Evolutionary conservation across 2,888 invertebrate genomes (phyloP).

Genomic region (Drosophila fulvimacula): DNA sequence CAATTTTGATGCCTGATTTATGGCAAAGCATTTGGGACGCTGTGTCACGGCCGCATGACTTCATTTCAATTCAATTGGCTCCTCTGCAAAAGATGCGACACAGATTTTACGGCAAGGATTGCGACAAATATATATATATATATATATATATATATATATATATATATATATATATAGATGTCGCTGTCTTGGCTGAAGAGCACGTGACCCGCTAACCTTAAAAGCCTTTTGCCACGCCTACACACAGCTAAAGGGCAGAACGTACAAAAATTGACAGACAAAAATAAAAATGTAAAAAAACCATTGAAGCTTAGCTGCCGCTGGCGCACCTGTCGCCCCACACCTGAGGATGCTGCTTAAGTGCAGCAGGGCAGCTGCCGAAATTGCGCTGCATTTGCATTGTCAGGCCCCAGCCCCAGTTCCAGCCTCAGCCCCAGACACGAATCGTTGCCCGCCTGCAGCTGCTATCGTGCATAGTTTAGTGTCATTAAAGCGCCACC

Average conservation of each 20-base stretch:
- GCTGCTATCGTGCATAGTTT: conserved; percentile 60
- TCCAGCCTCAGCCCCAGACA: background rate
- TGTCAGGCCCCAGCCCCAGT: conserved; percentile 22
- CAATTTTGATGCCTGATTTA: conserved; percentile 79
- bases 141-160: background rate
- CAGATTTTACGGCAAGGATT: conserved; percentile 41
- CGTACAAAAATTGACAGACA: conserved; percentile 67
- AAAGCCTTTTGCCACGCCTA: conserved; percentile 36
- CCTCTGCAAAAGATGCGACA: conserved; percentile 37
- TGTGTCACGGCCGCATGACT: conserved; percentile 51
- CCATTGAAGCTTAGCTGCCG: background rate
- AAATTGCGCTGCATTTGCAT: conserved; percentile 66
- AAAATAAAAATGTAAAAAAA: background rate
- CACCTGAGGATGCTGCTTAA: conserved; percentile 33
- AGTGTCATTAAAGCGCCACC: conserved; percentile 62
- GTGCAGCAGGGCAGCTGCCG: conserved; percentile 37
- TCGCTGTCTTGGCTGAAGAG: conserved; percentile 46
- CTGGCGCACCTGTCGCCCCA: conserved; percentile 1
- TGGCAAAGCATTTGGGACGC: conserved; percentile 65
- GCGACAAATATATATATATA: conserved; percentile 4
- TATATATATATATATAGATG: background rate
- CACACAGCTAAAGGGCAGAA: conserved; percentile 66
- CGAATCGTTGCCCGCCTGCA: background rate
- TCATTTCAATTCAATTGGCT: conserved; percentile 78
- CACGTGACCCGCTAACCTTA: conserved; percentile 79